These are phyloP conservation scores for Pseudoips prasinana DNA, from an alignment of 2,888 invertebrate species.

Conservation along the genomic window DNA sequence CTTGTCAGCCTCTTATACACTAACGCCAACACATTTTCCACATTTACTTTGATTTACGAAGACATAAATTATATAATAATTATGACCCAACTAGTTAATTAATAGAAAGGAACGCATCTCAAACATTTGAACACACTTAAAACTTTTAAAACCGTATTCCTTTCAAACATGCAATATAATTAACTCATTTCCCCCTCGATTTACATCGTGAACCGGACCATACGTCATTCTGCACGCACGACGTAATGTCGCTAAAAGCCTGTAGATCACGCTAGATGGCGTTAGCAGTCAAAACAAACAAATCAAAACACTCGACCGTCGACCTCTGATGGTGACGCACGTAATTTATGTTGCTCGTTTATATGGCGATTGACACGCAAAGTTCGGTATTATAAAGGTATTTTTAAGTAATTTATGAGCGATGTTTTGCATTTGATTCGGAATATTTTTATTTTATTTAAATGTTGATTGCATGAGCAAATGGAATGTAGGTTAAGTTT, in stretches of 20 bases:
- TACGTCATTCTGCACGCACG: constrained; percentile 32
- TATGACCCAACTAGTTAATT: too few relatives aligned
- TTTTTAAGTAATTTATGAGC: constrained; percentile 10
- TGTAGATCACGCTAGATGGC: constrained; percentile 61
- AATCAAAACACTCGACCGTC: constrained; percentile 49
- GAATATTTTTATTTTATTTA: too few relatives aligned
- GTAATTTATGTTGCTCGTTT: constrained; percentile 36
- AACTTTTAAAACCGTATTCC: constrained; percentile 14
- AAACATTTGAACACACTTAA: too few relatives aligned
- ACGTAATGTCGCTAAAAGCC: constrained; percentile 38
- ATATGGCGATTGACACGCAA: constrained; percentile 39
- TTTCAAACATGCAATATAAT: constrained; percentile 27
- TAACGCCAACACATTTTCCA: too few relatives aligned
- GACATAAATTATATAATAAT: too few relatives aligned
- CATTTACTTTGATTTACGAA: too few relatives aligned
- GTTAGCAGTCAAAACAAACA: constrained; percentile 54
- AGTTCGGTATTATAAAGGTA: constrained; percentile 18
- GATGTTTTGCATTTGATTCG: constrained; percentile 3
- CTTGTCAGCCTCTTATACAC: too few relatives aligned
- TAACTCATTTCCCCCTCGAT: constrained; percentile 30
- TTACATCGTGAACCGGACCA: constrained; percentile 19
- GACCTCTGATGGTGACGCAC: constrained; percentile 35
- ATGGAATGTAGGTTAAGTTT: too few relatives aligned
- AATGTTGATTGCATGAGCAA: too few relatives aligned
- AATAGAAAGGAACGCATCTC: too few relatives aligned